phyloP scores from a whole-genome alignment of 2,888 invertebrate genomes.

The Sycophila texana region DNA sequence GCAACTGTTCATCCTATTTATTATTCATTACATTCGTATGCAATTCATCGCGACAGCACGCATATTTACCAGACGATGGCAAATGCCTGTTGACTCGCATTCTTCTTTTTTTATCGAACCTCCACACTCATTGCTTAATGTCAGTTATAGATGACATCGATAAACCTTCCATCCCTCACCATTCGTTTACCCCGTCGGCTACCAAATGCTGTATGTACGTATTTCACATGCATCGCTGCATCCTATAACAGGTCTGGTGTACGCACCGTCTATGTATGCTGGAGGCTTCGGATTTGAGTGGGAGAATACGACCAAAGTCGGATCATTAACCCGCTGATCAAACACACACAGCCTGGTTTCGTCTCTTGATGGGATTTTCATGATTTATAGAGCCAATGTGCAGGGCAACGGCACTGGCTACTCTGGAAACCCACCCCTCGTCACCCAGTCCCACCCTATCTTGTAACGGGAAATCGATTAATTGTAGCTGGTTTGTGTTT shows the following conservation, averaged over 20 bases:
- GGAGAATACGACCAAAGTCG: conserved; percentile 43
- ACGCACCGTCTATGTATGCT: not conserved
- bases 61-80: too few relatives aligned
- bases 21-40: too few relatives aligned
- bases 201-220: conserved; percentile 5
- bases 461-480: conserved; percentile 51
- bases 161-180: conserved; percentile 61
- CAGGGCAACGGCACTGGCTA: not conserved
- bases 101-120: too few relatives aligned
- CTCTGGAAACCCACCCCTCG: too few relatives aligned
- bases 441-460: not conserved
- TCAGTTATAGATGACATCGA: too few relatives aligned
- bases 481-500: conserved; percentile 33
- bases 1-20: too few relatives aligned
- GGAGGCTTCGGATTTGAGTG: not conserved
- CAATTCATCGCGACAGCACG: too few relatives aligned
- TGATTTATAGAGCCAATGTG: conserved; percentile 46
- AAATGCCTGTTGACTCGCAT: too few relatives aligned
- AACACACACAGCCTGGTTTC: conserved; percentile 42
- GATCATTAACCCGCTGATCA: conserved; percentile 55
- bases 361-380: conserved; percentile 55
- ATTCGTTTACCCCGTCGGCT: conserved; percentile 6
- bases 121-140: too few relatives aligned
- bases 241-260: not conserved
- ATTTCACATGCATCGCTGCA: conserved; percentile 42